phyloP scores from a whole-genome alignment of 2,888 invertebrate species.

The Criorhina ranunculi region DNA sequence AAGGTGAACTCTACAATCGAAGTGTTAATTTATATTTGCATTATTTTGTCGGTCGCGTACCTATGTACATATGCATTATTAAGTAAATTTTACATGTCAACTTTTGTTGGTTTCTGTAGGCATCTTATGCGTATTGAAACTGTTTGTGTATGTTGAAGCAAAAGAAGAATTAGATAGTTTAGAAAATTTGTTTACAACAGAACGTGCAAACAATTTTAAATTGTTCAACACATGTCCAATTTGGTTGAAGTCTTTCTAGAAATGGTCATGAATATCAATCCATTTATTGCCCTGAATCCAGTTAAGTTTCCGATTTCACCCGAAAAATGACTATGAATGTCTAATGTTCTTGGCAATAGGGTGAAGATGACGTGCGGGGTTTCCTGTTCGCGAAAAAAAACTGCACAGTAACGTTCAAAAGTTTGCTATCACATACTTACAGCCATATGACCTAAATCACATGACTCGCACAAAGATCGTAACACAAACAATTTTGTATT shows the following conservation, averaged over 20 bases:
- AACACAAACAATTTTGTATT: no score
- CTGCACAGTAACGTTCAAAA: not conserved
- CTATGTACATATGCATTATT: not conserved
- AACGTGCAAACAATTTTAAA: slow-evolving; percentile 23
- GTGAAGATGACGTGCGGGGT: not conserved
- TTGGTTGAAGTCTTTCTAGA: slow-evolving; percentile 2
- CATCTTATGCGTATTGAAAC: not conserved
- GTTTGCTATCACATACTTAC: not conserved
- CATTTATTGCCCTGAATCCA: slow-evolving; percentile 33
- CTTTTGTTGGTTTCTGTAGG: not conserved
- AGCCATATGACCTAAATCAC: no score
- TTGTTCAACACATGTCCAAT: not conserved
- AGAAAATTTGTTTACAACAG: not conserved
- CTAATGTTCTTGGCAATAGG: not conserved
- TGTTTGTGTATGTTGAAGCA: not conserved
- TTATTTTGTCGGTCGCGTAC: slow-evolving; percentile 3
- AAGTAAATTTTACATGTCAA: not conserved
- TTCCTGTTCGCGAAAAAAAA: slow-evolving; percentile 1
- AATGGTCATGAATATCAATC: slow-evolving; percentile 37
- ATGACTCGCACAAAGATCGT: no score
- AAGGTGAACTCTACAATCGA: not conserved
- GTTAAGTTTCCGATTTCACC: slow-evolving; percentile 20
- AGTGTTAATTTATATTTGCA: slow-evolving; percentile 45
- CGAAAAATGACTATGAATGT: not conserved
- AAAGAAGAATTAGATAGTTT: not conserved